Base-by-base conservation (phyloP, 2,113 vertebrate genomes). In the Neolamprologus sp. region DNA sequence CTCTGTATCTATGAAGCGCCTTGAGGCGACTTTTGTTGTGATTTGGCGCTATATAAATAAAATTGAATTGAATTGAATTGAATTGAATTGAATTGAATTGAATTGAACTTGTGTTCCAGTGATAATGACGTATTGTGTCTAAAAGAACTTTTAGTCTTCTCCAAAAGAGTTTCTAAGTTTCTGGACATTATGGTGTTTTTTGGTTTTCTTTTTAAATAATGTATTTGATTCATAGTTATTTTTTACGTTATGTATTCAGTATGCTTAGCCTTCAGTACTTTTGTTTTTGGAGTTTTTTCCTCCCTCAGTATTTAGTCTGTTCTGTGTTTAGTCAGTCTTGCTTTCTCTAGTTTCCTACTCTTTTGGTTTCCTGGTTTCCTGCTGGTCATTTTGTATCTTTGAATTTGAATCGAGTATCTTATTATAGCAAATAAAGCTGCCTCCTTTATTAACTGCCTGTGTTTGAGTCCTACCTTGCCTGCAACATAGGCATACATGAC, bases 291-390 rank as follows among this genome's bases (percentile, higher is more conserved):
- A 65, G 17, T 65, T 63, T 35, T 63, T 63, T 11, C 2, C 9
- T 35, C 58, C 16, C 9, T 58, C 26, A 2, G 7, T 60, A 0
- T 60, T 60, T 31, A 1, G 14, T 1, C 16, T 19, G 0, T 1
- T 0, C 10, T 37, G 60, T 65, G 60, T 35, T 0, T 63, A n/a
- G 31, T 65, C 33, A 21, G 10, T 37, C 19, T n/a, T n/a, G 6
- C 33, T 13, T 13, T 65, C 10, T 11, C 60, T 35, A 35, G 31
- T 63, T 35, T 35, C 17, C 17, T 65, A 12, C 10, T 37, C 1
- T 21, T 37, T 37, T 3, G 3, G 31, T 65, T 37, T 63, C 17
- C 31, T 63, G 17, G 28, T 63, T 63, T 63, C 58, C 28, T 63
- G 9, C 58, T n/a, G 17, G 58, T 65, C 6, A 0, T 37, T 37